A percentile compares a stretch with the other conserved stretches of the same genome.
Evolutionary conservation across 2,797 vertebrate genomes (phyloP).

Genomic region (Onychomys leucogaster): DNA sequence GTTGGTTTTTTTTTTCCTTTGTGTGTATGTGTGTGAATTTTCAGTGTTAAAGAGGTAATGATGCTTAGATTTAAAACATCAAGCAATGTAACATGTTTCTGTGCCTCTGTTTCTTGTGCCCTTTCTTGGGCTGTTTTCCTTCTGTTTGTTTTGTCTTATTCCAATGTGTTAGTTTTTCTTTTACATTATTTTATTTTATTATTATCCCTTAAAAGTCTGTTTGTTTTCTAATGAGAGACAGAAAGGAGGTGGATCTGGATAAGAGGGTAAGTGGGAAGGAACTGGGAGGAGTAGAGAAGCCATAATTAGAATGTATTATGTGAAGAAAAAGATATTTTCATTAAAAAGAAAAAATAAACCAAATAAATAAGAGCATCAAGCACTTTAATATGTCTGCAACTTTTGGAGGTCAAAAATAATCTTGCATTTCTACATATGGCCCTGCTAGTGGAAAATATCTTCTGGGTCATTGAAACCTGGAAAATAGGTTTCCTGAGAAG

Average conservation of each 20-base stretch:
- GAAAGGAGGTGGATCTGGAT: not conserved
- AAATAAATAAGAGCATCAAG: not conserved
- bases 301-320: not conserved
- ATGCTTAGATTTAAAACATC: slow-evolving; percentile 3
- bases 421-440: not conserved
- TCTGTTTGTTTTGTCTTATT: not conserved
- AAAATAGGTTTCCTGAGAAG: slow-evolving; percentile 10
- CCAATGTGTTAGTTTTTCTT: not conserved
- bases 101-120: not conserved
- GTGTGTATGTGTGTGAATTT: not conserved
- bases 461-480: slow-evolving; percentile 28
- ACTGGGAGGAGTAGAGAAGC: not conserved
- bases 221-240: not conserved
- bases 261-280: not conserved
- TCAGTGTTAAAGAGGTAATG: not conserved
- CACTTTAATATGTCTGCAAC: not conserved
- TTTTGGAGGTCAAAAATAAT: not conserved
- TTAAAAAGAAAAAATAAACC: not conserved
- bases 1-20: too few relatives aligned
- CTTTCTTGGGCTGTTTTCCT: not conserved
- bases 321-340: not conserved
- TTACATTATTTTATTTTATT: not conserved
- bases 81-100: not conserved
- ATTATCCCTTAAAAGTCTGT: too few relatives aligned
- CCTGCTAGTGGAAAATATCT: slow-evolving; percentile 5